phyloP scores from a whole-genome alignment of 2,113 vertebrate genomes.

The Bufo bufo region DNA sequence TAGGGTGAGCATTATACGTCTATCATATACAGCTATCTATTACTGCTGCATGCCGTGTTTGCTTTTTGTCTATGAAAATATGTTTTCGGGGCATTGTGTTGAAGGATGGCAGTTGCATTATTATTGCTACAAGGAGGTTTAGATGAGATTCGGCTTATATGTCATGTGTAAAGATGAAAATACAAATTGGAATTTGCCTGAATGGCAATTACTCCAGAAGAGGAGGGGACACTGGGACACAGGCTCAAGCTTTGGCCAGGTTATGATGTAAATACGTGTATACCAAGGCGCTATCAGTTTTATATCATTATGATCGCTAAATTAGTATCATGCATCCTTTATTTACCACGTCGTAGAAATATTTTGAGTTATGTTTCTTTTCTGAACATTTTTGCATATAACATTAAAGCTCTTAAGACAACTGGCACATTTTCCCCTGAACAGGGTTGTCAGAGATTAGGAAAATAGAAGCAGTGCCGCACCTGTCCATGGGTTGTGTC shows the following conservation, averaged over 20 bases:
- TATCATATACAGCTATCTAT: conserved; percentile 7
- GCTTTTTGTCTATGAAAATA: background rate
- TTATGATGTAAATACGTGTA: background rate
- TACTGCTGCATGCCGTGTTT: background rate
- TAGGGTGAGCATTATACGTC: background rate
- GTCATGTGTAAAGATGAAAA: conserved; percentile 12
- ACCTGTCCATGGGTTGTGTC: too few species aligned
- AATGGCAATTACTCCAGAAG: background rate
- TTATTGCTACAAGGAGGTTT: conserved; percentile 2
- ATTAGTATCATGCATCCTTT: background rate
- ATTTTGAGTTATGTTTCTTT: background rate
- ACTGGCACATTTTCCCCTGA: background rate
- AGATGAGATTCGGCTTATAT: conserved; percentile 27
- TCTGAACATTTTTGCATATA: background rate
- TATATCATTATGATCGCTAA: background rate
- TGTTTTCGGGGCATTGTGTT: conserved; percentile 15
- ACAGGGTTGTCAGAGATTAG: too few species aligned
- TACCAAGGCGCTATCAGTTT: background rate
- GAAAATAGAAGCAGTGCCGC: too few species aligned
- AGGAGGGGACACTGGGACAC: background rate
- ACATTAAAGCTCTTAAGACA: background rate
- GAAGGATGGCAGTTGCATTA: conserved; percentile 8
- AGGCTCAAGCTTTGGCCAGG: background rate
- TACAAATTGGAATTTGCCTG: conserved; percentile 29
- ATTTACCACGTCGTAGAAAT: background rate